These are phyloP conservation scores for Fregetta grallaria DNA, from an alignment of 2,113 vertebrate species.

Conservation along the genomic window DNA sequence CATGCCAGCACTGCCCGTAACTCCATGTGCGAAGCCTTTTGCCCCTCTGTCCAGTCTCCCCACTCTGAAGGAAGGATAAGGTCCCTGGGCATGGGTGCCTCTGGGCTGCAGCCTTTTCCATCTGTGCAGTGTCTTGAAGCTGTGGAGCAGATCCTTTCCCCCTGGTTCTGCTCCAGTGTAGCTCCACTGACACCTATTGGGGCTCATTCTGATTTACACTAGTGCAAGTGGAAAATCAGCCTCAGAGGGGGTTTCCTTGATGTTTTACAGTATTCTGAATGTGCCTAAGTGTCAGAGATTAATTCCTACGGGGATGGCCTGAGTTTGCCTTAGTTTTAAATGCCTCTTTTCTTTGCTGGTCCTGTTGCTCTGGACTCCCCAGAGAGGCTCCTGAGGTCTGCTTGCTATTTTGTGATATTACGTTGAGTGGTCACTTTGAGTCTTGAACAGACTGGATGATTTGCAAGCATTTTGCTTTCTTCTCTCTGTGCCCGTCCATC, in stretches of 20 bases:
- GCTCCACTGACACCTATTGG: constrained; percentile 47
- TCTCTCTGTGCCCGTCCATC: not conserved
- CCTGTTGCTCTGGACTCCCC: not conserved
- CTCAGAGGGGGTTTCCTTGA: not conserved
- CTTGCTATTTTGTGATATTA: not conserved
- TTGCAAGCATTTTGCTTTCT: not conserved
- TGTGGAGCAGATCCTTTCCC: not conserved
- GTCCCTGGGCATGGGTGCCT: not conserved
- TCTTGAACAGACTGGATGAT: not conserved
- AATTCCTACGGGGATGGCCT: not conserved
- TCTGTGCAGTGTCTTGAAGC: not conserved
- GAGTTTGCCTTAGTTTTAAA: not conserved
- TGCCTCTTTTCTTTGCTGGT: not conserved
- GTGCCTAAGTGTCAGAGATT: not conserved
- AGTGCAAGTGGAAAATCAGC: not conserved
- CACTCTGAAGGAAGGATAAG: not conserved
- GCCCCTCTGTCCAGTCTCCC: accelerated
- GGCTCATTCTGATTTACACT: not conserved
- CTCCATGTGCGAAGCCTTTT: not conserved
- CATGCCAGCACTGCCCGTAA: accelerated
- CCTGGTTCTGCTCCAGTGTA: not conserved
- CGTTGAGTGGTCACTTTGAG: not conserved
- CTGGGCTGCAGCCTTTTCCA: not conserved
- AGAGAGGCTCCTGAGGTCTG: not conserved
- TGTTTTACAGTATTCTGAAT: not conserved